phyloP scores from a whole-genome alignment of 1,140 invertebrate species.

The Ylistrum balloti region DNA sequence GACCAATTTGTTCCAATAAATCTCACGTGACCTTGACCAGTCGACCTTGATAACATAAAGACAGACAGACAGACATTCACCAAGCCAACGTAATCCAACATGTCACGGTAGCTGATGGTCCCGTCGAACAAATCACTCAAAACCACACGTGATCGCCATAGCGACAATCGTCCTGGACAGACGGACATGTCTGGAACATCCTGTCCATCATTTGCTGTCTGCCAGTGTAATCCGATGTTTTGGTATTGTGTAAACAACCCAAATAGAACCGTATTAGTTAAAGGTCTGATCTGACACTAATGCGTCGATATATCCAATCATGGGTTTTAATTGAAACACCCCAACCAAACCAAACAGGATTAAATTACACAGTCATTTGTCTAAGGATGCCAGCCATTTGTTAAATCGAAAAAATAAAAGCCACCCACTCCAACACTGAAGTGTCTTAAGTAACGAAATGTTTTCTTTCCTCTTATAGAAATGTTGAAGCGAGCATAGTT shows the following conservation, averaged over 20 bases:
- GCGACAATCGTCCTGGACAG: background rate
- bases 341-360: background rate
- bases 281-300: background rate
- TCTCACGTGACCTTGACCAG: no score
- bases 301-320: background rate
- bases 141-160: background rate
- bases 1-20: no score
- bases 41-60: background rate
- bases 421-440: background rate
- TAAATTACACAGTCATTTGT: background rate
- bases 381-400: background rate
- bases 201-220: background rate
- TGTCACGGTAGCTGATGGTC: background rate
- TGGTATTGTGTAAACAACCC: background rate
- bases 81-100: background rate
- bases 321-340: conserved; percentile 1
- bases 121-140: background rate
- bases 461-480: background rate
- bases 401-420: background rate
- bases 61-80: conserved; percentile 32
- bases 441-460: background rate
- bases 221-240: background rate
- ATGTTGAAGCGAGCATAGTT: background rate
- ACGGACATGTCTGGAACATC: background rate
- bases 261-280: background rate